Evolutionary conservation across 2,113 vertebrate genomes (phyloP).

Genomic region (Cathartes aura): DNA sequence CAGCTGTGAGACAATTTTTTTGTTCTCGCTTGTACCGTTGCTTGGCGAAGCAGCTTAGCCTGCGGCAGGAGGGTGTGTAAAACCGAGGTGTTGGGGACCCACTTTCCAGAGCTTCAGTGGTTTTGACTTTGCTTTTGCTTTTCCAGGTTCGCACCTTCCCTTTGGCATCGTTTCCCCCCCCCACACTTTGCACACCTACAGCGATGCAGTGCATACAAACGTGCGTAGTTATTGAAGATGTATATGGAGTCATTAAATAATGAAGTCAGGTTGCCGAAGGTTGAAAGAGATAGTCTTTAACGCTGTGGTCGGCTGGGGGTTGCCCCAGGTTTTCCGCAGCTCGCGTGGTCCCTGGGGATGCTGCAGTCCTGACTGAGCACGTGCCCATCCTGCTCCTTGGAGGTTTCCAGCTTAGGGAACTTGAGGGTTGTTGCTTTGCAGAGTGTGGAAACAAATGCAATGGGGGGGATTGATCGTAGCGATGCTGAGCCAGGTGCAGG

Average conservation of each 20-base stretch:
- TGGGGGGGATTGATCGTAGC: accelerated
- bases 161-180: not conserved
- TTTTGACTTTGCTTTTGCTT: not conserved
- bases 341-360: accelerated
- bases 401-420: not conserved
- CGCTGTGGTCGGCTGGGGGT: not conserved
- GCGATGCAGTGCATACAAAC: accelerated
- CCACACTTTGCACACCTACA: no score
- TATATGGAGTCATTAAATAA: not conserved
- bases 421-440: not conserved
- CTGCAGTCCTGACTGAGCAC: not conserved
- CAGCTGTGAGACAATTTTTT: not conserved
- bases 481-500: not conserved
- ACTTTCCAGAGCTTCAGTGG: not conserved
- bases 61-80: not conserved
- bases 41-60: not conserved
- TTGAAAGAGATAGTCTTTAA: not conserved
- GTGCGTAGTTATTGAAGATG: not conserved
- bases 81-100: not conserved
- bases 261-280: not conserved
- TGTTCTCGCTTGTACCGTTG: not conserved
- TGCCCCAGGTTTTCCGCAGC: not conserved
- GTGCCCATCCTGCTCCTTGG: accelerated
- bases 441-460: not conserved
- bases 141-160: not conserved